Evolutionary conservation across 1,140 invertebrate genomes (phyloP), one percentile per base, ranked within the genome.

Genomic region (Aplysia californica): DNA sequence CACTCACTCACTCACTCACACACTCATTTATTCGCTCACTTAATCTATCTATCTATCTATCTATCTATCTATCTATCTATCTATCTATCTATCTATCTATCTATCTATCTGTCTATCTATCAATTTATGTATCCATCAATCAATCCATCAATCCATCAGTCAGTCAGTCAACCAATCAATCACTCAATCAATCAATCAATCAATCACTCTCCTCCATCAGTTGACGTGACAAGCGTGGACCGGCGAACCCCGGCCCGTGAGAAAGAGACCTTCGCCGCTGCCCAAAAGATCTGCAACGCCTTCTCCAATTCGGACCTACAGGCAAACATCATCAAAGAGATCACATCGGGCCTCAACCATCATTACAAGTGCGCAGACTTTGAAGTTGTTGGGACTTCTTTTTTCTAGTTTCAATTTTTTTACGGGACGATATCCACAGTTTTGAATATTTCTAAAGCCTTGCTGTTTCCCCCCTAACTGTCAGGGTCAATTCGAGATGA

Each of bases 151-250:
- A 50, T 50, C 44, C 44, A 50, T 15, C 10, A 50, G n/a, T 15
- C 44, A n/a, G 44, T 50, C 10, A 50, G 44, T n/a, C n/a, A n/a
- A n/a, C n/a, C n/a, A n/a, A n/a, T n/a, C n/a, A n/a, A 50, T n/a
- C n/a, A 50, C n/a, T 50, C n/a, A 10, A 15, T 50, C 44, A 15
- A 50, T 15, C 44, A 15, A 15, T 50, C 44, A 10, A 15, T n/a
- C 44, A 15, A 15, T 50, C n/a, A n/a, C n/a, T 50, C n/a, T 15
- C 10, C 44, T 50, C 44, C 44, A 15, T n/a, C 44, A 86, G 85
- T 86, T 75, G 85, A 85, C 55, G 66, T 84, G 5, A 76, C 82
- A 2, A 84, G 85, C 74, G 75, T 86, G 15, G 85, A 86, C 65
- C 76, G 81, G 35, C 67, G 84, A 26, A 69, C 79, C 58, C 58